phyloP scores from a whole-genome alignment of 2,888 invertebrate species.

The Nomada flava region DNA sequence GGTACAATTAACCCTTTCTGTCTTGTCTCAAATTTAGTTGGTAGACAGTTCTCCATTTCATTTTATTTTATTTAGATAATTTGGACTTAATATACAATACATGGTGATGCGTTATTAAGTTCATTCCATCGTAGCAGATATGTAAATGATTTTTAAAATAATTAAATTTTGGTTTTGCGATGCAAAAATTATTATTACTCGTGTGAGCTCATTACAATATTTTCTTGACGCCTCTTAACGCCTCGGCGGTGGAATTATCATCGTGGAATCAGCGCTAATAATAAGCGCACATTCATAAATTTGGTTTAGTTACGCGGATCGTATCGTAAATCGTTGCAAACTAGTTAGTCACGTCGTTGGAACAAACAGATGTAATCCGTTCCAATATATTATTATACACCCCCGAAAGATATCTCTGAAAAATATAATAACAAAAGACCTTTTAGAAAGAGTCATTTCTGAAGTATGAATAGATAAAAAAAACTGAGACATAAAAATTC shows the following conservation, averaged over 20 bases:
- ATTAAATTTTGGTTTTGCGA: too few species aligned
- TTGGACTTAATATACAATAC: neutral
- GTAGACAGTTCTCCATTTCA: neutral
- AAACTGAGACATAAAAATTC: too few species aligned
- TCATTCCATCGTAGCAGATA: too few species aligned
- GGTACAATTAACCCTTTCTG: conserved; percentile 15
- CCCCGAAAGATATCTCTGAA: neutral
- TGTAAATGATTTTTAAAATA: too few species aligned
- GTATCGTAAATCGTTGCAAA: neutral
- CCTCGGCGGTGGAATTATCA: neutral
- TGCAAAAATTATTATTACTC: neutral
- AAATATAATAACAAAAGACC: too few species aligned
- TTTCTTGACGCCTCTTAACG: neutral
- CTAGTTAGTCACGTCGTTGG: neutral
- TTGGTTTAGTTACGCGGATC: neutral
- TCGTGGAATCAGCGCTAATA: neutral
- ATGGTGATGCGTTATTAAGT: too few species aligned
- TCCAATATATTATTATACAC: neutral
- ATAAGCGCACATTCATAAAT: neutral
- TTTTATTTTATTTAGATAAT: neutral
- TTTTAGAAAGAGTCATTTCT: neutral
- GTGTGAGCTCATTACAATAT: neutral
- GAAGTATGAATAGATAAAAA: too few species aligned
- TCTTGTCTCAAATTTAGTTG: neutral
- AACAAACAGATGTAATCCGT: neutral